A percentile compares a stretch with the other conserved stretches of the same genome.
These are phyloP conservation scores for Habrosyne pyritoides DNA, from an alignment of 2,888 invertebrate genomes.

Conservation along the genomic window DNA sequence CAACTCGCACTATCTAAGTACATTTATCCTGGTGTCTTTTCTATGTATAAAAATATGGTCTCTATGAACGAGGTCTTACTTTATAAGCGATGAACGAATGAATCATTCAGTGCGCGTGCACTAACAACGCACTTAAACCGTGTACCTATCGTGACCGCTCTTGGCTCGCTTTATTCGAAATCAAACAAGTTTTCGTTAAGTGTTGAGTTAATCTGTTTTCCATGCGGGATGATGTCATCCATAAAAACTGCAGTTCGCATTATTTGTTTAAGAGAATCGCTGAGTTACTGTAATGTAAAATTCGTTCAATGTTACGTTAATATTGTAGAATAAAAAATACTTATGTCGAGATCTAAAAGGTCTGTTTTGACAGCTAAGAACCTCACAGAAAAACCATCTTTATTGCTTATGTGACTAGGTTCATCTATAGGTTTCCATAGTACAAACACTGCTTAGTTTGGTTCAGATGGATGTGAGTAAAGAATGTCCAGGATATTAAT, in stretches of 20 bases:
- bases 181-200: slow-evolving; percentile 20
- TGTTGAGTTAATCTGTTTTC: neutral
- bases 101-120: slow-evolving; percentile 15
- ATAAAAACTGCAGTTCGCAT: neutral
- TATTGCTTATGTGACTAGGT: no score
- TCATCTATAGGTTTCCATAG: no score
- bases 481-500: no score
- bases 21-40: no score
- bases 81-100: neutral
- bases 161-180: slow-evolving; percentile 19
- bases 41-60: no score
- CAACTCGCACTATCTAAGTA: no score
- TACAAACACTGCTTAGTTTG: no score
- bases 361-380: no score
- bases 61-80: neutral
- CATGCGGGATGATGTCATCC: neutral
- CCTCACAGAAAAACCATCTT: no score
- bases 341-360: no score
- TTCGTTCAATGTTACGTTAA: neutral
- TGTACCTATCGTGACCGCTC: slow-evolving; percentile 11
- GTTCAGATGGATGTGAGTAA: no score
- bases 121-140: slow-evolving; percentile 13
- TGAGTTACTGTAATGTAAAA: neutral
- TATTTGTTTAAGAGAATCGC: neutral
- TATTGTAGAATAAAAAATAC: neutral